phyloP scores from a whole-genome alignment of 2,888 invertebrate genomes.

The Chaetogeoica ovagalla region DNA sequence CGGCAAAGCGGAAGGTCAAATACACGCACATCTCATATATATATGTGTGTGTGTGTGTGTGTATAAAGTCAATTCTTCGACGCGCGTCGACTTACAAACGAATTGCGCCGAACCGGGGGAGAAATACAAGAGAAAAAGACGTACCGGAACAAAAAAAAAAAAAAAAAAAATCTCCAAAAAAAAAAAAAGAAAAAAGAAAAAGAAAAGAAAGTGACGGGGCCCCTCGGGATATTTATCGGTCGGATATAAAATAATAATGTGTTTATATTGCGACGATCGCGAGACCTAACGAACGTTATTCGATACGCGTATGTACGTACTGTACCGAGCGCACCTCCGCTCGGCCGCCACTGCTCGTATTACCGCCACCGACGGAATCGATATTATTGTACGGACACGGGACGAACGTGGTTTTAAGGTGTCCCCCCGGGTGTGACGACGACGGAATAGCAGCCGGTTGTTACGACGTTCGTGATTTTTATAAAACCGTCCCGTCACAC shows the following conservation, averaged over 20 bases:
- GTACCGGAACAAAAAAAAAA: too few relatives aligned
- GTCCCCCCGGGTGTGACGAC: too few relatives aligned
- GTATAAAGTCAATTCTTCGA: background rate
- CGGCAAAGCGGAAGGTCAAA: constrained; percentile 4
- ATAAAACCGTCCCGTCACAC: too few relatives aligned
- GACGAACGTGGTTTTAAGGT: too few relatives aligned
- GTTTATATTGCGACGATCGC: background rate
- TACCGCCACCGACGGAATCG: background rate
- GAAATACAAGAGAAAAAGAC: background rate
- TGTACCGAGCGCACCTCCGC: too few relatives aligned
- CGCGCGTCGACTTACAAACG: too few relatives aligned
- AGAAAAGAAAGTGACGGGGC: background rate
- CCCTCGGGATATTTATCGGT: background rate
- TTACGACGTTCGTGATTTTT: too few relatives aligned
- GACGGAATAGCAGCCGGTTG: too few relatives aligned
- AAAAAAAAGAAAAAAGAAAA: background rate
- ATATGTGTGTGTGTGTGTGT: background rate
- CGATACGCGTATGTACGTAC: background rate
- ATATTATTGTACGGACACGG: background rate
- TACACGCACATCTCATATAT: background rate
- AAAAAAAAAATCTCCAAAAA: background rate
- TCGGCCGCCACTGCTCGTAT: too few relatives aligned
- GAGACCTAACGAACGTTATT: background rate
- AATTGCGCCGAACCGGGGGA: background rate
- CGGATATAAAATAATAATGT: background rate